Evolutionary conservation across 2,797 vertebrate species (phyloP).

Genomic region (Lacerta bilineata): DNA sequence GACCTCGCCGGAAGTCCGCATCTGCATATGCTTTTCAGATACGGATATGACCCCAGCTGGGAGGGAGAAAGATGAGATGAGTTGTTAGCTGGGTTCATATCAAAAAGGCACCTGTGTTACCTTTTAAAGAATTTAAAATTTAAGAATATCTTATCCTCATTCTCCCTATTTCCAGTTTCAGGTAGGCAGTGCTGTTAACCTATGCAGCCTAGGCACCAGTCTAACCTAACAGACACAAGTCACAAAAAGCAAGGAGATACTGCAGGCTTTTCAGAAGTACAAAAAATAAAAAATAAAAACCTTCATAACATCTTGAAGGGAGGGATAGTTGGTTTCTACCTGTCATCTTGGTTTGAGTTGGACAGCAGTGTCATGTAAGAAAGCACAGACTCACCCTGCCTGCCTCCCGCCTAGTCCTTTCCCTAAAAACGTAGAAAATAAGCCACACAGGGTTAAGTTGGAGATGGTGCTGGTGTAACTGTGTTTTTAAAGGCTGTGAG

Average conservation of each 20-base stretch:
- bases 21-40: no score
- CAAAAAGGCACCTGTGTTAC: neutral
- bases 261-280: no score
- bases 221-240: no score
- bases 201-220: no score
- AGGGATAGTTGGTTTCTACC: neutral
- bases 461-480: neutral
- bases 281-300: no score
- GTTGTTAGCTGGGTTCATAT: rapidly evolving
- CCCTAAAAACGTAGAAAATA: neutral
- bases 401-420: neutral
- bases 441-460: neutral
- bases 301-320: no score
- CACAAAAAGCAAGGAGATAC: no score
- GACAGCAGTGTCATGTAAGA: neutral
- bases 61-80: neutral
- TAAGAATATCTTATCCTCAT: no score
- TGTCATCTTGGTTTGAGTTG: neutral
- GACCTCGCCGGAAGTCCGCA: no score
- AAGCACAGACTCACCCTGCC: neutral
- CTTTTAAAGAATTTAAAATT: neutral
- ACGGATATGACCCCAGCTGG: neutral
- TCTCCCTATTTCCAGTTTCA: no score
- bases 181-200: no score
- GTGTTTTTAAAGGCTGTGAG: neutral